Base-by-base conservation (phyloP, 64 coral and sea anemone genomes). In the Catalaphyllia jardinei region DNA sequence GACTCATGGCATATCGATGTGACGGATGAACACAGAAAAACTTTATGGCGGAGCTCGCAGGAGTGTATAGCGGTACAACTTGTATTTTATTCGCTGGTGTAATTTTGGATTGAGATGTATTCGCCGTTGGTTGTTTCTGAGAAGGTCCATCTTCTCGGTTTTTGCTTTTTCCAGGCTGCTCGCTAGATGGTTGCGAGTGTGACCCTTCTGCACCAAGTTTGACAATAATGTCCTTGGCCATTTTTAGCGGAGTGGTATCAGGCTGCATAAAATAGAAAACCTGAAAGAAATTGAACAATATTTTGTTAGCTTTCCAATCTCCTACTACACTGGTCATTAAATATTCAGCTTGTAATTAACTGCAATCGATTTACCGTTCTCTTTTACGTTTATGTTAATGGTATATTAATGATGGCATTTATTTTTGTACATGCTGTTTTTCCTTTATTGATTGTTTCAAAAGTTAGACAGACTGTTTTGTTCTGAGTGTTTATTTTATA, bases 21-120 rank as follows among this genome's bases (percentile, higher is more conserved):
- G 89, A 92, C 11, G 89, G 89, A 52, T 86, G 89, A n/a, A 92
- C 50, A 38, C 80, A 92, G 30, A 92, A 86, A 38, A 86, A 92
- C 31, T 92, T 92, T 0, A 92, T 51, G 19, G 60, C 67, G 29
- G 89, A 80, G 9, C 85, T 31, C 14, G 63, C 57, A 31, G 90
- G 90, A 22, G 42, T 79, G 49, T 92, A 71, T 1, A 92, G 61
- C 5, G 90, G 83, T 22, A 92, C 30, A 79, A 92, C 62, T 69
- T 92, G 72, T 31, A 88, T 52, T 8, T 22, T 19, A 29, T 22
- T 62, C 20, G 20, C 25, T 69, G 65, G 24, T 1, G 25, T 27
- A 27, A 25, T 4, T 7, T 22, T 22, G 9, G 65, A 69, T 11
- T 4, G 8, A 69, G 65, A 9, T 4, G 65, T 11, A 10, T 69